Percentiles rank a stretch among this genome's conserved stretches.
These are phyloP conservation scores for Bicyclus anynana DNA, from an alignment of 1,140 invertebrate species.

Conservation along the genomic window DNA sequence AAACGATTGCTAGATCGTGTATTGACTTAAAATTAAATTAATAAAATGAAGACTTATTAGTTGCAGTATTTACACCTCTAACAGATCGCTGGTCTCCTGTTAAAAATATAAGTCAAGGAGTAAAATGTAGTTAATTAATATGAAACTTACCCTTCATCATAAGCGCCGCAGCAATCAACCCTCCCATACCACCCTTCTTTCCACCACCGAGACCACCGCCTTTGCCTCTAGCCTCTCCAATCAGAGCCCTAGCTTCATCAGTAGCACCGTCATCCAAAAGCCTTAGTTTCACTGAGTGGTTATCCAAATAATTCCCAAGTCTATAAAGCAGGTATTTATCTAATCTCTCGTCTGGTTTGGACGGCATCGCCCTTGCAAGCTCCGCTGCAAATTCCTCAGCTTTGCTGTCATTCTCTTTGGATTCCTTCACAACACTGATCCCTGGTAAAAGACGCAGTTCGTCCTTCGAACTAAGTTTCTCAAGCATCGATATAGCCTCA, in stretches of 20 bases:
- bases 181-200: constrained; percentile 76
- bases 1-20: too few relatives aligned
- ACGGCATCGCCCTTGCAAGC: constrained; percentile 84
- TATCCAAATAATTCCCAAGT: constrained; percentile 83
- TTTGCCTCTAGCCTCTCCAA: constrained; percentile 64
- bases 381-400: constrained; percentile 84
- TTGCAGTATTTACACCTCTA: too few relatives aligned
- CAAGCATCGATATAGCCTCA: constrained; percentile 87
- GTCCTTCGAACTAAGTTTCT: constrained; percentile 82
- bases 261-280: constrained; percentile 82
- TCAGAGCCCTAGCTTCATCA: constrained; percentile 74
- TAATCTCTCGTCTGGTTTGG: constrained; percentile 85
- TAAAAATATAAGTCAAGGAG: too few relatives aligned
- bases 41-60: too few relatives aligned
- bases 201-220: constrained; percentile 68
- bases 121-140: too few relatives aligned
- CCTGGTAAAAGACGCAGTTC: constrained; percentile 83
- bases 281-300: constrained; percentile 84
- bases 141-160: constrained; percentile 81
- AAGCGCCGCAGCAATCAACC: constrained; percentile 78
- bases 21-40: too few relatives aligned
- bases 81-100: too few relatives aligned
- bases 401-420: constrained; percentile 77
- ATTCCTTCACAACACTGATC: constrained; percentile 84
- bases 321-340: constrained; percentile 86